phyloP scores from a whole-genome alignment of 1,140 invertebrate species.

The Calycopis cecrops region DNA sequence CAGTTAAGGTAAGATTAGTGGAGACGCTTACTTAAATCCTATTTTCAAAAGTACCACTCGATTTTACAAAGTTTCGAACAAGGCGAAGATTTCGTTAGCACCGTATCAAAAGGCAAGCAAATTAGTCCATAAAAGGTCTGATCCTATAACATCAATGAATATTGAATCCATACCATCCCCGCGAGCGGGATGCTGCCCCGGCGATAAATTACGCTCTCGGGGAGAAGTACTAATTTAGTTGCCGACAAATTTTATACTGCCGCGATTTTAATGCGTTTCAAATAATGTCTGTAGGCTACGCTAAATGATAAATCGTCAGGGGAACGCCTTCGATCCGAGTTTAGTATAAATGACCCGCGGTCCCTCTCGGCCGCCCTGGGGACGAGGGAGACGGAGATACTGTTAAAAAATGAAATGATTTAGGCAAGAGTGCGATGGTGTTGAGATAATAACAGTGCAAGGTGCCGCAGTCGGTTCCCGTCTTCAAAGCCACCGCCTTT shows the following conservation, averaged over 20 bases:
- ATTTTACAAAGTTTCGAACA: no score
- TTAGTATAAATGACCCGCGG: slow-evolving; percentile 52
- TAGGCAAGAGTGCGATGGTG: slow-evolving; percentile 60
- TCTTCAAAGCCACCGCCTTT: slow-evolving; percentile 42
- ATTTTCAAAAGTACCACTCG: no score
- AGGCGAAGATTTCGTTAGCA: no score
- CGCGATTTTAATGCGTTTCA: slow-evolving; percentile 72
- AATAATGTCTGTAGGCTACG: slow-evolving; percentile 73
- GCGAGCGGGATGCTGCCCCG: slow-evolving; percentile 50
- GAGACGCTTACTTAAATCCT: no score
- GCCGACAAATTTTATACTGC: slow-evolving; percentile 70
- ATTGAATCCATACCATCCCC: slow-evolving; percentile 55
- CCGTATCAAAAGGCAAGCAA: background rate
- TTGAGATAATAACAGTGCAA: slow-evolving; percentile 71
- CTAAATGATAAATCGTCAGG: slow-evolving; percentile 71
- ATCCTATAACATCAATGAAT: slow-evolving; percentile 50
- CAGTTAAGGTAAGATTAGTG: no score
- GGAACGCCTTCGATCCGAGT: slow-evolving; percentile 61
- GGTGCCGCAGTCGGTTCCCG: slow-evolving; percentile 31
- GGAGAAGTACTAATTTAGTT: slow-evolving; percentile 69
- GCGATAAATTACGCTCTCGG: slow-evolving; percentile 67
- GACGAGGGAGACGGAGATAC: slow-evolving; percentile 51
- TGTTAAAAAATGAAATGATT: slow-evolving; percentile 65
- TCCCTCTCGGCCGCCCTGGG: slow-evolving; percentile 42
- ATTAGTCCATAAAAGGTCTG: background rate